Percentiles rank a stretch among this genome's conserved stretches.
Conservation (phyloP, 1,140 invertebrate genomes). For the Sarcophaga peregrina region DNA sequence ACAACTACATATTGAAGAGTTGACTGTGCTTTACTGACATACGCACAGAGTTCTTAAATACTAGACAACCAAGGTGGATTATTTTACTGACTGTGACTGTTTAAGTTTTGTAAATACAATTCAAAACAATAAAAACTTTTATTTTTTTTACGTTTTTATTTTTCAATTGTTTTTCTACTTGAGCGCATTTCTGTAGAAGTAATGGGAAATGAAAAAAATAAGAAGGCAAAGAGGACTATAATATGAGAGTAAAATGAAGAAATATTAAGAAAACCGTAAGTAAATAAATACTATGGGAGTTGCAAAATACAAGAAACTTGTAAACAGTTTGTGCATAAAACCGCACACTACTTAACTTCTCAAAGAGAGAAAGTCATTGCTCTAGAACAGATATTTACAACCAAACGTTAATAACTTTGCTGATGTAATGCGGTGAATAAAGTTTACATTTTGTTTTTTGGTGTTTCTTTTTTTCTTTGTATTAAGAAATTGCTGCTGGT, state of each 20-base stretch:
- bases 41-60: too few species aligned
- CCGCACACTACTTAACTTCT: background rate
- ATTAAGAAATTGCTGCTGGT: too few species aligned
- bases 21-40: too few species aligned
- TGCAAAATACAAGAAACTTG: slow-evolving; percentile 26
- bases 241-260: background rate
- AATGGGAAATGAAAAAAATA: background rate
- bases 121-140: background rate
- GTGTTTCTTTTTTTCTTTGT: too few species aligned
- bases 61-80: too few species aligned
- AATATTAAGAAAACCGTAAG: background rate
- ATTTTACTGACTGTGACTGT: too few species aligned
- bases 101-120: too few species aligned
- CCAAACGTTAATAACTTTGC: background rate
- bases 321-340: slow-evolving; percentile 37
- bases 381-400: background rate
- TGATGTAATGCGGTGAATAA: too few species aligned
- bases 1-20: too few species aligned
- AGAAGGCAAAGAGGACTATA: background rate
- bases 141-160: too few species aligned
- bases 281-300: slow-evolving; percentile 34
- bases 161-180: slow-evolving; percentile 11
- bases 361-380: too few species aligned
- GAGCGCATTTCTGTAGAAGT: background rate
- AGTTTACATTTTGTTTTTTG: too few species aligned